These are phyloP conservation scores for Cheilosia scutellata DNA, from an alignment of 2,888 invertebrate genomes.

Conservation along the genomic window DNA sequence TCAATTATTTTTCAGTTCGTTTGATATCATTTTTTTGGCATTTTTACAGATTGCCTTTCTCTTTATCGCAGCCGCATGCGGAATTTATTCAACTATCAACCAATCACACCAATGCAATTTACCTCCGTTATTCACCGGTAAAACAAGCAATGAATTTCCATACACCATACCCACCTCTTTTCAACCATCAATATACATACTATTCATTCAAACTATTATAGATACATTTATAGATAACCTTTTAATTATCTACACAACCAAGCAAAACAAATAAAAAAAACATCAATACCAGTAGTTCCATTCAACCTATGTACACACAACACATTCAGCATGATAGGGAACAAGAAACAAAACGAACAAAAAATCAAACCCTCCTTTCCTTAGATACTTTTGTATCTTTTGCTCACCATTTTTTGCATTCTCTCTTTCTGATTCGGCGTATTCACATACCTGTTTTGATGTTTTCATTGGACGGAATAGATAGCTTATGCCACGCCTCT, in stretches of 20 bases:
- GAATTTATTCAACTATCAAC: conserved; percentile 2
- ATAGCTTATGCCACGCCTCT: conserved; percentile 63
- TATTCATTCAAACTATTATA: conserved; percentile 26
- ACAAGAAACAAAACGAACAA: too few species aligned
- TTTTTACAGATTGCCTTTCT: too few species aligned
- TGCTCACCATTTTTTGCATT: conserved; percentile 66
- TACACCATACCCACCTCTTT: conserved; percentile 28
- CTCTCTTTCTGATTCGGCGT: conserved; percentile 53
- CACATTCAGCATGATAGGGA: not conserved
- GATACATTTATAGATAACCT: conserved; percentile 51
- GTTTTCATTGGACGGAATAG: conserved; percentile 68
- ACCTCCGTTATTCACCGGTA: not conserved
- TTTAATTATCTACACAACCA: conserved; percentile 56
- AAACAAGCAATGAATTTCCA: conserved; percentile 4
- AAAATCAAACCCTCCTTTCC: conserved; percentile 9
- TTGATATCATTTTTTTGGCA: not conserved
- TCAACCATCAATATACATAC: not conserved
- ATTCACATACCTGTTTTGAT: conserved; percentile 55
- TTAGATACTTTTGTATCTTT: conserved; percentile 69
- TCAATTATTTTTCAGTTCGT: not conserved
- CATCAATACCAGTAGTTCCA: conserved; percentile 57
- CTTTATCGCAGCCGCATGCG: too few species aligned
- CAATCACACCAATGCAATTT: conserved; percentile 51
- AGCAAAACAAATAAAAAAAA: conserved; percentile 21
- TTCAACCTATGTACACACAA: conserved; percentile 9